Conservation (phyloP, 1,140 invertebrate genomes). For the Papilio aristodemus region DNA sequence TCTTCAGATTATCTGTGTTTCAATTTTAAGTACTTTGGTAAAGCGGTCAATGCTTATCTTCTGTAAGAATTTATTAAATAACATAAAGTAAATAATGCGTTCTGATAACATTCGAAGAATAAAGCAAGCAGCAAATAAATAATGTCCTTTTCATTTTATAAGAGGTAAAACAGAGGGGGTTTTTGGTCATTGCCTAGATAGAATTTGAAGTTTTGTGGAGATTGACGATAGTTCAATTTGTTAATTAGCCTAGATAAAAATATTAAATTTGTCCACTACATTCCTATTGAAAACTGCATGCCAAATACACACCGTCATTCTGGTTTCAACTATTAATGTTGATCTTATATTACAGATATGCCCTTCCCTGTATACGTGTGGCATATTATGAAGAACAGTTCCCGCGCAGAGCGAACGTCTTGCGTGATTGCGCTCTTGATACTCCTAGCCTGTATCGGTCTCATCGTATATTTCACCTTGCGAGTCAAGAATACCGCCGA, state of each 20-base stretch:
- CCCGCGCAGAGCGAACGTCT: conserved; percentile 52
- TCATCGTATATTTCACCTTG: conserved; percentile 55
- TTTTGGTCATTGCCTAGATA: not conserved
- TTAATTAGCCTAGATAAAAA: too few relatives aligned
- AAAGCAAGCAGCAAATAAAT: conserved; percentile 8
- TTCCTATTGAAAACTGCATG: too few relatives aligned
- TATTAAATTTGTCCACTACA: too few relatives aligned
- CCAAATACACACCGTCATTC: too few relatives aligned
- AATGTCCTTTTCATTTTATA: not conserved
- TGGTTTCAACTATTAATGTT: not conserved
- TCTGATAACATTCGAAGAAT: conserved; percentile 6
- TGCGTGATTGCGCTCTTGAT: conserved; percentile 46
- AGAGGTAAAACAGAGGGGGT: not conserved
- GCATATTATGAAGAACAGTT: conserved; percentile 60
- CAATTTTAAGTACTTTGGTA: not conserved
- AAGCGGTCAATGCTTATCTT: conserved; percentile 3
- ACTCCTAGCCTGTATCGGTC: conserved; percentile 48
- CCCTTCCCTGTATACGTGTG: conserved; percentile 56
- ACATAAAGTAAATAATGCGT: not conserved
- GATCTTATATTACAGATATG: conserved; percentile 50
- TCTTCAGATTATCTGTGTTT: conserved; percentile 8
- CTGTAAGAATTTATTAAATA: not conserved
- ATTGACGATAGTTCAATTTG: not conserved
- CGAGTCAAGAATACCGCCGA: conserved; percentile 35
- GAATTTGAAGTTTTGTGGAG: not conserved